Base-by-base conservation (phyloP, 2,888 invertebrate genomes). In the Tenthredo amoena region DNA sequence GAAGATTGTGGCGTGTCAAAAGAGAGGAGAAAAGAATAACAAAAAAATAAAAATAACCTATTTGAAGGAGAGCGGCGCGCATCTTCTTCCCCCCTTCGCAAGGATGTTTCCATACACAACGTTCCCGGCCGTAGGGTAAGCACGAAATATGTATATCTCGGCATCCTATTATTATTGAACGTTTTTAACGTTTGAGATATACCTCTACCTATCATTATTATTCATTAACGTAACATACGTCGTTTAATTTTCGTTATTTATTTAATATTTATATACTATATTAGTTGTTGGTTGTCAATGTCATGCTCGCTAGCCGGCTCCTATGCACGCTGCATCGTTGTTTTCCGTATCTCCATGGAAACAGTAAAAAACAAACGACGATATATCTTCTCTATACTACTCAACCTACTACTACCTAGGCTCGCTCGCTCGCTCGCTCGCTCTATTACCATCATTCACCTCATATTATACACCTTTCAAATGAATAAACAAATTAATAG, bases 101-200 rank as follows among this genome's bases (percentile, higher is more conserved):
- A 88, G 85, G 88, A 93, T 93, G 93, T 93, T 93, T 89, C 93
- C 93, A 47, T 93, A 93, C 89, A 91, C 93, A 47, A 92, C 93
- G 68, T 93, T 93, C 88, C 93, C 93, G 89, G 90, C 93, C 86
- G 93, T 93, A 84, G 92, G 93, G 93, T 93, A 92, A 91, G 92
- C 88, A 58, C 74, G 37, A 65, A 76, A 62, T 81, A 74, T 34
- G 26, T 62, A 62, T 62, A 62, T 84, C 65, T 85, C 79, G 12
- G 79, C 74, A 76, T 50, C 74, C 81, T 85, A 55, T 21, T 85
- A 43, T 21, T n/a, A 71, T n/a, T 62, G 55, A 68, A 65, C 76
- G 43, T 58, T 84, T 83, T 43, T 74, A 34, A 71, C 83, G 47
- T 74, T 74, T 31, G 50, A 68, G 21, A 26, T 76, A 31, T 18